Base-by-base conservation (phyloP, 2,888 invertebrate genomes). In the Octodonta nipae region DNA sequence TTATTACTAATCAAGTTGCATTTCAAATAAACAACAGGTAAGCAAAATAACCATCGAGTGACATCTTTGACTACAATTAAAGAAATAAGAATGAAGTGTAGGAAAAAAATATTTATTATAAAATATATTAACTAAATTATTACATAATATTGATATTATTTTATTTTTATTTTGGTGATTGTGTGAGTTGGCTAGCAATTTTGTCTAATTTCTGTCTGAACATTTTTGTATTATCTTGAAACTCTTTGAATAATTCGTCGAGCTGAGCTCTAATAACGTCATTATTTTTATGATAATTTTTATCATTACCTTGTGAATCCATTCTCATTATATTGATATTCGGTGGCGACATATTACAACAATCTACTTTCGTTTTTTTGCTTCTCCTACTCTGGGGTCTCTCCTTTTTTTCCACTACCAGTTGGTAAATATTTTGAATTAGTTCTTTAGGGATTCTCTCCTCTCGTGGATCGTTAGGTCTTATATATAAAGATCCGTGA, bases 391-490 rank as follows among this genome's bases (percentile, higher is more conserved):
- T 71, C 49, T 67, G 67, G 36, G 68, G 68, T 33, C 67, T 70
- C 43, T 69, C 69, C 47, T 75, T 76, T 7, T 73, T 68, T 42
- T 78, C 78, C 0, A 74, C 76, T 0, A 83, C 82, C 50, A 85
- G 63, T 49, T 77, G 75, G 57, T 82, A 83, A 28, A 83, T 71
- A 22, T 73, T 75, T 28, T 73, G 64, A 45, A 85, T 75, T 32
- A 86, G 63, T 26, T 85, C 80, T 50, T 75, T 77, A 0, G 86
- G 85, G 44, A 79, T 72, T 64, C 82, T 70, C 34, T 70, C 77
- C 48, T 86, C 86, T 31, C 85, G 64, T 0, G 85, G 85, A 58
- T 87, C 85, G 50, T 86, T 86, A 0, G 86, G 86, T 32, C 80
- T 67, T 41, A 86, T 75, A 40, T 80, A 77, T 27, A 84, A 68